phyloP scores from a whole-genome alignment of 2,113 vertebrate species.

The Lanius ludovicianus region DNA sequence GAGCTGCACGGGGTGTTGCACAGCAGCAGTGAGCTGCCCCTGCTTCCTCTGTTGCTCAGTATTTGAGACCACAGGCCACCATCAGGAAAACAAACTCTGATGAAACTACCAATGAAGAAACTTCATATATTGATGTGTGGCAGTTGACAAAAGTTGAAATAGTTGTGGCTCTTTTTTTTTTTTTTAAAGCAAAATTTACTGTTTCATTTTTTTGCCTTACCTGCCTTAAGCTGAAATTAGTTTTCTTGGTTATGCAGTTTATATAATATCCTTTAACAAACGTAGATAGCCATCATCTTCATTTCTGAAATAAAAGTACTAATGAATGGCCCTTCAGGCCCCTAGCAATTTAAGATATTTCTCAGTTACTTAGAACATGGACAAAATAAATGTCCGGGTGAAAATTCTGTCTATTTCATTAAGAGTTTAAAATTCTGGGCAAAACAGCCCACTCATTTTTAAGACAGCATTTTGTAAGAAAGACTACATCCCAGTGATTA shows the following conservation, averaged over 20 bases:
- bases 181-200: not conserved
- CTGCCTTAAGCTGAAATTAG: accelerated
- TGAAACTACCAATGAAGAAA: not conserved
- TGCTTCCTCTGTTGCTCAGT: not conserved
- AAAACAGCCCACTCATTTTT: not conserved
- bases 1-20: accelerated
- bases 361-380: not conserved
- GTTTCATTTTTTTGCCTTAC: not conserved
- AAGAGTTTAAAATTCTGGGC: not conserved
- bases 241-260: not conserved
- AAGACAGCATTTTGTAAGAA: not conserved
- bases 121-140: not conserved
- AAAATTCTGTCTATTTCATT: not conserved
- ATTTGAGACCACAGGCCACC: not conserved
- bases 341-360: not conserved
- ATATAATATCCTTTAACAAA: not conserved
- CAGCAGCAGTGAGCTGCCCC: not conserved
- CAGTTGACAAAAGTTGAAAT: not conserved
- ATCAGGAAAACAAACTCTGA: not conserved
- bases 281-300: not conserved
- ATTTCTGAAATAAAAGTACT: not conserved
- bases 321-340: not conserved
- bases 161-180: too few relatives aligned
- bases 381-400: not conserved
- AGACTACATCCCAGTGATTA: not conserved